Evolutionary conservation across 53 echinoderm and acorn worm species (phyloP).

Genomic region (Arbacia lixula): DNA sequence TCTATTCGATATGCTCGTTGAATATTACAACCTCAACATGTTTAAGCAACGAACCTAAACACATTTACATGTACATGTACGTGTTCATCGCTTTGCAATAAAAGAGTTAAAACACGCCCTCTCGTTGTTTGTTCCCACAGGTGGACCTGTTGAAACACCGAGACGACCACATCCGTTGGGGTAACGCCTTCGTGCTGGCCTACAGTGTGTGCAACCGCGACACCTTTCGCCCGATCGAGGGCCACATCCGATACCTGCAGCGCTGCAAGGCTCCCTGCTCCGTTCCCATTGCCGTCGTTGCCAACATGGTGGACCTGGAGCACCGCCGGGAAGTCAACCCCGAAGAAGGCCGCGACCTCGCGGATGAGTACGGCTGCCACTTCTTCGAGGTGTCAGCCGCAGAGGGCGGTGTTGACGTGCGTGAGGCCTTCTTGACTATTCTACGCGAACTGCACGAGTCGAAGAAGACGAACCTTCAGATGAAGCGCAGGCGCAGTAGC

Average conservation of each 20-base stretch:
- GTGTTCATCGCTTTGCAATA: too few relatives aligned
- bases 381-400: conserved; percentile 96
- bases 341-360: conserved; percentile 86
- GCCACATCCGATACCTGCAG: conserved; percentile 77
- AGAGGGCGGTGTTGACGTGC: conserved; percentile 80
- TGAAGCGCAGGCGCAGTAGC: conserved; percentile 83
- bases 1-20: too few relatives aligned
- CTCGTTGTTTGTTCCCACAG: conserved; percentile 42
- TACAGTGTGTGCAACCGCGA: conserved; percentile 90
- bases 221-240: conserved; percentile 75
- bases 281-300: conserved; percentile 89
- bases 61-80: too few relatives aligned
- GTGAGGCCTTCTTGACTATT: conserved; percentile 77
- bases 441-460: conserved; percentile 82
- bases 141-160: conserved; percentile 71
- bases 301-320: conserved; percentile 87
- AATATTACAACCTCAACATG: too few relatives aligned
- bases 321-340: conserved; percentile 76
- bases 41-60: too few relatives aligned
- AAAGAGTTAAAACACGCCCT: too few relatives aligned
- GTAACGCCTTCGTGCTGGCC: conserved; percentile 86
- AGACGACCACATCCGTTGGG: conserved; percentile 87
- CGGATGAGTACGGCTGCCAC: conserved; percentile 95
- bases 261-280: conserved; percentile 80
- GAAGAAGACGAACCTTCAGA: conserved; percentile 73